Conservation (phyloP, 2,888 invertebrate genomes). For the Ernsta delagoae region DNA sequence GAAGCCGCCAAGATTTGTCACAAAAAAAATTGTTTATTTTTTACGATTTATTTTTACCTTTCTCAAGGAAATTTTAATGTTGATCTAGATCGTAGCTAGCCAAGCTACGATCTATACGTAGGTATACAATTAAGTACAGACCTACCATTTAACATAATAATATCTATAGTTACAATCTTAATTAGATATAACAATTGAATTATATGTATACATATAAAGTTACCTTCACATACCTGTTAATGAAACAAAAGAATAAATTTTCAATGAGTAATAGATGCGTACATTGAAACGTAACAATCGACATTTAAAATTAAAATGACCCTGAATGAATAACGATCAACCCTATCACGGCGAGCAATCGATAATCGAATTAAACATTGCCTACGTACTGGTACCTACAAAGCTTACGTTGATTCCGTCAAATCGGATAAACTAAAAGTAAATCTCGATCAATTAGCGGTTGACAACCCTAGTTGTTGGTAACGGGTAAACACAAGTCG, state of each 20-base stretch:
- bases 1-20: neutral
- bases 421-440: slow-evolving; percentile 63
- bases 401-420: slow-evolving; percentile 43
- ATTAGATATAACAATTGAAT: too few species aligned
- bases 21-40: neutral
- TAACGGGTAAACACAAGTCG: slow-evolving; percentile 81
- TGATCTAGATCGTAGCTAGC: too few species aligned
- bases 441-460: slow-evolving; percentile 73
- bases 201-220: too few species aligned
- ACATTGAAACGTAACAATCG: neutral
- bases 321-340: neutral
- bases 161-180: too few species aligned
- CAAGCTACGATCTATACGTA: too few species aligned
- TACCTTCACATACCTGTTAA: too few species aligned
- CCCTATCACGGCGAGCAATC: slow-evolving; percentile 10
- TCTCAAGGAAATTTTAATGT: too few species aligned
- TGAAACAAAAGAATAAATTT: too few species aligned
- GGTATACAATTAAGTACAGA: too few species aligned
- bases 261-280: neutral
- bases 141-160: too few species aligned
- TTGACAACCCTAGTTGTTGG: slow-evolving; percentile 75
- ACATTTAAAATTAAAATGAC: neutral
- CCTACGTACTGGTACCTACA: slow-evolving; percentile 5
- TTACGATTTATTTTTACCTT: too few species aligned
- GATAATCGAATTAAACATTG: slow-evolving; percentile 30